These are phyloP conservation scores for Astropecten irregularis DNA, from an alignment of 53 echinoderm and acorn worm species.

Conservation along the genomic window DNA sequence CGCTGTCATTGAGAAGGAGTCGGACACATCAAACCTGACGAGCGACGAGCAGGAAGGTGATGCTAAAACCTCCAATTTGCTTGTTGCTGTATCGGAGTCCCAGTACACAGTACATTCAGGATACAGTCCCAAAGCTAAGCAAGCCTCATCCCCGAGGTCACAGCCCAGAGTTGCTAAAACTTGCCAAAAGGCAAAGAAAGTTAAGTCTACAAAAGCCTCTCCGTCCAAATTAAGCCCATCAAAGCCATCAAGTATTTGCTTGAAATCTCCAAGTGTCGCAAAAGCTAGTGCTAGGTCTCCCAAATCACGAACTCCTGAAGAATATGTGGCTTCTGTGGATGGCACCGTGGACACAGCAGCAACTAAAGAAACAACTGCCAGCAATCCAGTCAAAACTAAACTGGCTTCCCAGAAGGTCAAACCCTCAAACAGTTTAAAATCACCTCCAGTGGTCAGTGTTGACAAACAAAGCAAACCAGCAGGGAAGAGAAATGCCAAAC, in stretches of 20 bases:
- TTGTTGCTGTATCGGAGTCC: constrained; percentile 37
- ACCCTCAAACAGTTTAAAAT: neutral
- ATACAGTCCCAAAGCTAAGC: constrained; percentile 94
- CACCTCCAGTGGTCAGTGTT: constrained; percentile 8
- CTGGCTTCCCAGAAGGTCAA: constrained; percentile 19
- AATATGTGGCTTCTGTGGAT: neutral
- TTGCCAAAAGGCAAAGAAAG: constrained; percentile 76
- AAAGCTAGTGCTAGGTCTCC: constrained; percentile 31
- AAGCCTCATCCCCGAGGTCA: constrained; percentile 27
- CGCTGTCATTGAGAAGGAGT: constrained; percentile 92
- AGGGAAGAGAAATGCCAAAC: constrained; percentile 50
- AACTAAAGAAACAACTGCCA: neutral
- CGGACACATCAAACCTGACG: constrained; percentile 78
- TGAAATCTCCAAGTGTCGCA: constrained; percentile 28
- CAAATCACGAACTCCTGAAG: constrained; percentile 32
- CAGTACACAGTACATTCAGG: constrained; percentile 98
- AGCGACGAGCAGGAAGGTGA: constrained; percentile 94
- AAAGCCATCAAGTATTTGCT: constrained; percentile 1
- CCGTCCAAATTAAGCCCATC: constrained; percentile 32
- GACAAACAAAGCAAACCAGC: constrained; percentile 57
- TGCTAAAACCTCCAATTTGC: constrained; percentile 20
- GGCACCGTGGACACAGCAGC: neutral
- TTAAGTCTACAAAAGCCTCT: constrained; percentile 46
- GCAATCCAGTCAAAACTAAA: constrained; percentile 22
- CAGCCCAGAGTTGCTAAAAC: constrained; percentile 57